Conservation (phyloP, 2,888 invertebrate genomes). For the Caradrina kadenii region DNA sequence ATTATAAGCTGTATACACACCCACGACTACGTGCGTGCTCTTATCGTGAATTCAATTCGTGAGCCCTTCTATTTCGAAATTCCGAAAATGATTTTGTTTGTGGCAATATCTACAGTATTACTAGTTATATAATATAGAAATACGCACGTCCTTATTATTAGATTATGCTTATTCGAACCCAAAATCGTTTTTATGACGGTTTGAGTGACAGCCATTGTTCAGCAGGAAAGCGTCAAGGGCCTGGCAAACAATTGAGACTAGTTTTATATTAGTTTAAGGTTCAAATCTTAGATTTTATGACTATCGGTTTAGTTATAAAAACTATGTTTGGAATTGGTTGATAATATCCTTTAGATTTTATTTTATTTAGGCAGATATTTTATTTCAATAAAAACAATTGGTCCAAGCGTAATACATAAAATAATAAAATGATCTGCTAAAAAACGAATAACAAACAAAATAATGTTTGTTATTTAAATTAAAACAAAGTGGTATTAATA, state of each 20-base stretch:
- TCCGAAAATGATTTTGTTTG: background rate
- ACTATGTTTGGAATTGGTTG: background rate
- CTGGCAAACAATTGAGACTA: slow-evolving; percentile 26
- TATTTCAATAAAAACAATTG: too few species aligned
- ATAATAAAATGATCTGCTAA: too few species aligned
- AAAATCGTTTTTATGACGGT: slow-evolving; percentile 28
- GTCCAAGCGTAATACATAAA: too few species aligned
- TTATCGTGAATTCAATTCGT: background rate
- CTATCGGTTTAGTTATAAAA: slow-evolving; percentile 15
- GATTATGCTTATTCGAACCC: slow-evolving; percentile 15
- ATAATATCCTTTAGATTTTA: background rate
- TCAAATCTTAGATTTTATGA: slow-evolving; percentile 12
- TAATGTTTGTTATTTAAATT: too few species aligned
- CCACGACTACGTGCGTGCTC: slow-evolving; percentile 6
- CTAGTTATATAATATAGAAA: background rate
- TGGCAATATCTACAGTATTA: background rate
- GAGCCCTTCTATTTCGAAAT: background rate
- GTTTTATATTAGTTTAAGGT: slow-evolving; percentile 28
- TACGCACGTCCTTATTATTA: background rate
- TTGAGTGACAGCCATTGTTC: slow-evolving; percentile 8
- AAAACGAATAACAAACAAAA: background rate
- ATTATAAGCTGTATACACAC: background rate
- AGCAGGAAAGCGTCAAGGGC: slow-evolving; percentile 8
- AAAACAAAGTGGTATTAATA: too few species aligned
- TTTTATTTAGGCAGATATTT: background rate